A percentile compares a stretch with the other conserved stretches of the same genome.
Evolutionary conservation across 2,113 vertebrate genomes (phyloP).

Genomic region (Addax nasomaculatus): DNA sequence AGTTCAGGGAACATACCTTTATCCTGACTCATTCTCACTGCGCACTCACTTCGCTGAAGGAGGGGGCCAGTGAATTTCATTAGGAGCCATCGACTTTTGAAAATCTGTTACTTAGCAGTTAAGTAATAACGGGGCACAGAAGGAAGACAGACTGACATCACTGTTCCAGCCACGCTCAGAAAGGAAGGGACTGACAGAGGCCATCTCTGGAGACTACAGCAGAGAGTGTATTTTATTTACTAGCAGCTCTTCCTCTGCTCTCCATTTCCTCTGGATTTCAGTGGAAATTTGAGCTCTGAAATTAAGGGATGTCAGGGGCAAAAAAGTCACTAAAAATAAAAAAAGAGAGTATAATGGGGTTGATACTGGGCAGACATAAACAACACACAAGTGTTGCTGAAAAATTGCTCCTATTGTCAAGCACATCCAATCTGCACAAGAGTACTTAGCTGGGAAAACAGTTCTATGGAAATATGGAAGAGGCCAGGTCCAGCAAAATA

Average conservation of each 20-base stretch:
- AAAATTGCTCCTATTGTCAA: neutral
- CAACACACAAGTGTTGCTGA: neutral
- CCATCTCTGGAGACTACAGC: neutral
- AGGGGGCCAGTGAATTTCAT: neutral
- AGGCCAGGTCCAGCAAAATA: neutral
- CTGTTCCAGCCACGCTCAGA: neutral
- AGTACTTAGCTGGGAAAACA: neutral
- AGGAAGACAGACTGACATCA: neutral
- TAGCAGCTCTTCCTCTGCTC: neutral
- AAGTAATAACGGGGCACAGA: neutral
- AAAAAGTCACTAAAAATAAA: neutral
- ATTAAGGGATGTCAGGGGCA: neutral
- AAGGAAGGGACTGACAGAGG: too few relatives aligned
- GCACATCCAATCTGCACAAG: neutral
- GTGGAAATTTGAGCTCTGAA: neutral
- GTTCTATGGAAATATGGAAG: neutral
- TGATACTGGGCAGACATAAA: neutral
- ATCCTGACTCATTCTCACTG: slow-evolving; percentile 47
- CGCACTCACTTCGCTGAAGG: neutral
- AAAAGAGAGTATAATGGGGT: neutral
- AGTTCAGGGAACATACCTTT: slow-evolving; percentile 62
- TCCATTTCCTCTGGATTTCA: neutral
- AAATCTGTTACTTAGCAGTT: neutral
- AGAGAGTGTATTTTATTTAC: neutral
- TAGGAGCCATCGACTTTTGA: neutral